phyloP scores from a whole-genome alignment of 2,113 vertebrate genomes.

The Terrapene triunguis region DNA sequence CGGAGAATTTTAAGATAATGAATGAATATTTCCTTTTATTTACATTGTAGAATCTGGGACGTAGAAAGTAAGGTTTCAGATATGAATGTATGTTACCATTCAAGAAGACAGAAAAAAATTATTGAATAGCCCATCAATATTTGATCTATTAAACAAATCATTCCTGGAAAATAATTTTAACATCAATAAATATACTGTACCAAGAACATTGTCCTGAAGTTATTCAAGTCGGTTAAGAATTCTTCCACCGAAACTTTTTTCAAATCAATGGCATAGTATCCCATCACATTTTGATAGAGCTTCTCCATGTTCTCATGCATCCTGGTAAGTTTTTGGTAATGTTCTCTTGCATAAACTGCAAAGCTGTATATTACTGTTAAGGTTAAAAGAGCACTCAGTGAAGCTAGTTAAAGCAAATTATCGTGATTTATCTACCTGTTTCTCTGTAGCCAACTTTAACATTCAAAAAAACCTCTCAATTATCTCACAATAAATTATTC shows the following conservation, averaged over 20 bases:
- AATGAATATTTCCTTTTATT: slow-evolving; percentile 9
- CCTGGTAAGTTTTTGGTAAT: slow-evolving; percentile 88
- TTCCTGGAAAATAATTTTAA: neutral
- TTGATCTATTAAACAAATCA: neutral
- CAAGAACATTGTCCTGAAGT: slow-evolving; percentile 93
- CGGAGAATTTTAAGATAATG: neutral
- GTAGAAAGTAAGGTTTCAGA: slow-evolving; percentile 20
- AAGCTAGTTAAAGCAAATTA: neutral
- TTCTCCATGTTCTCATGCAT: slow-evolving; percentile 92
- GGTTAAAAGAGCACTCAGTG: slow-evolving; percentile 50
- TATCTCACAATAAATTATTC: neutral
- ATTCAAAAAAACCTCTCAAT: neutral
- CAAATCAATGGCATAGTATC: slow-evolving; percentile 90
- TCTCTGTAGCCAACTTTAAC: neutral
- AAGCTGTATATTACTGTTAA: slow-evolving; percentile 92
- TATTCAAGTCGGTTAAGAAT: slow-evolving; percentile 93
- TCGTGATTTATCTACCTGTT: neutral
- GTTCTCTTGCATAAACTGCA: slow-evolving; percentile 85
- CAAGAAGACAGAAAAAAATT: neutral
- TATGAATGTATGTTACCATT: neutral
- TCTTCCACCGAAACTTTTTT: slow-evolving; percentile 97
- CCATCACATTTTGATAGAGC: slow-evolving; percentile 88
- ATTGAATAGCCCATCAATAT: neutral
- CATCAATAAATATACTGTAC: slow-evolving; percentile 77
- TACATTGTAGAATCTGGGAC: slow-evolving; percentile 20